Conservation (phyloP, 2,113 vertebrate genomes). For the Alexandromys fortis region DNA sequence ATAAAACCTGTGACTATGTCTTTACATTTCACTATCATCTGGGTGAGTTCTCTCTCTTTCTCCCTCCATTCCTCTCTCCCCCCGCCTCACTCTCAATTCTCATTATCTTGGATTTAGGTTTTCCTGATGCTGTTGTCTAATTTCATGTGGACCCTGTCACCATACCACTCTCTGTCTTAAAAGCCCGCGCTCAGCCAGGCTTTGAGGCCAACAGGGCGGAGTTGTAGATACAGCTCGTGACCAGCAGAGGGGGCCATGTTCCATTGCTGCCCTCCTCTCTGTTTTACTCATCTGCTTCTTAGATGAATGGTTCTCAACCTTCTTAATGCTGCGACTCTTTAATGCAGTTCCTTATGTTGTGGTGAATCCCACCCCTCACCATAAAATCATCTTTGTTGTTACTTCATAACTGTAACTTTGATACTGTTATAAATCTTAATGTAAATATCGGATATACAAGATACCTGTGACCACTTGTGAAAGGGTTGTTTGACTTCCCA, state of each 20-base stretch:
- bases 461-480: not conserved
- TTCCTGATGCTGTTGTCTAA: not conserved
- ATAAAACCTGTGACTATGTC: not conserved
- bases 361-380: not conserved
- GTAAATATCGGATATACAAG: too few relatives aligned
- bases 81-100: not conserved
- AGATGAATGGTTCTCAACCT: not conserved
- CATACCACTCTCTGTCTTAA: too few relatives aligned
- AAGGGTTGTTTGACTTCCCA: not conserved
- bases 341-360: not conserved
- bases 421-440: not conserved
- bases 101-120: not conserved
- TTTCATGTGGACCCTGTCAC: not conserved
- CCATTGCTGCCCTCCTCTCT: not conserved
- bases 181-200: not conserved
- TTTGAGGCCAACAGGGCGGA: not conserved
- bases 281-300: not conserved
- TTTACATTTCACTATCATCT: not conserved
- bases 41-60: not conserved
- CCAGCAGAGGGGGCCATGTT: too few relatives aligned
- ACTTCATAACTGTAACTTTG: not conserved
- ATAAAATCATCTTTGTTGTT: not conserved
- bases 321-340: not conserved
- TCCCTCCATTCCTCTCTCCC: not conserved
- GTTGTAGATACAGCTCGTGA: not conserved